Conservation (phyloP, 2,797 vertebrate species). For the Typhlichthys eigenmanni region DNA sequence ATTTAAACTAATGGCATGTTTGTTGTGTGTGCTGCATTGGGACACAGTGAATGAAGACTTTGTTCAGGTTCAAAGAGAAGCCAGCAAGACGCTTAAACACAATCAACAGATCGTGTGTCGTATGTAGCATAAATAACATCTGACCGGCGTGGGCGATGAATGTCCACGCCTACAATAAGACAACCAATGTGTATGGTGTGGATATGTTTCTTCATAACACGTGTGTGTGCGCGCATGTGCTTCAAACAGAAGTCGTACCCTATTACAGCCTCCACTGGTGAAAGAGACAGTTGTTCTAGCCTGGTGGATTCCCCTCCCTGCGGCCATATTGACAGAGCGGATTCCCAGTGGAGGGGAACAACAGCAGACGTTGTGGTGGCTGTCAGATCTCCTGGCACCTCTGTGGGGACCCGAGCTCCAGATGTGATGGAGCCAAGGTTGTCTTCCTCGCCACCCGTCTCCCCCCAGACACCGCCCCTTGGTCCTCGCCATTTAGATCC, state of each 20-base stretch:
- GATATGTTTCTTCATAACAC: neutral
- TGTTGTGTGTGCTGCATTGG: too few relatives aligned
- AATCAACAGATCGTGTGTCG: too few relatives aligned
- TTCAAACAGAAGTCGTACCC: constrained; percentile 11
- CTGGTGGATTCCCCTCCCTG: constrained; percentile 17
- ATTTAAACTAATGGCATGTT: too few relatives aligned
- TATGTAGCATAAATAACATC: too few relatives aligned
- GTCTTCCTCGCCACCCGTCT: neutral
- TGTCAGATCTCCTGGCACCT: constrained; percentile 19
- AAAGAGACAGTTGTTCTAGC: constrained; percentile 24
- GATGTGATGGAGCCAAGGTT: constrained; percentile 15
- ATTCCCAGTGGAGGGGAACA: constrained; percentile 21
- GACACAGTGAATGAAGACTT: too few relatives aligned
- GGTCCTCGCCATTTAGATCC: constrained; percentile 15
- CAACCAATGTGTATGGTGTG: neutral
- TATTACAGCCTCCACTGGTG: constrained; percentile 10
- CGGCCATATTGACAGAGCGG: constrained; percentile 17
- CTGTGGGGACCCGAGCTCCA: constrained; percentile 10
- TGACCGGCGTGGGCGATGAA: too few relatives aligned
- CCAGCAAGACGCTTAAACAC: too few relatives aligned
- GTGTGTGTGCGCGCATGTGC: neutral
- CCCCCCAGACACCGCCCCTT: constrained; percentile 11
- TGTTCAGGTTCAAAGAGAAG: too few relatives aligned
- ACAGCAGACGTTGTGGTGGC: constrained; percentile 4
- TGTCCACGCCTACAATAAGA: too few relatives aligned